A percentile compares a stretch with the other conserved stretches of the same genome.
Conservation (phyloP, 2,797 vertebrate genomes). For the Parambassis ranga region DNA sequence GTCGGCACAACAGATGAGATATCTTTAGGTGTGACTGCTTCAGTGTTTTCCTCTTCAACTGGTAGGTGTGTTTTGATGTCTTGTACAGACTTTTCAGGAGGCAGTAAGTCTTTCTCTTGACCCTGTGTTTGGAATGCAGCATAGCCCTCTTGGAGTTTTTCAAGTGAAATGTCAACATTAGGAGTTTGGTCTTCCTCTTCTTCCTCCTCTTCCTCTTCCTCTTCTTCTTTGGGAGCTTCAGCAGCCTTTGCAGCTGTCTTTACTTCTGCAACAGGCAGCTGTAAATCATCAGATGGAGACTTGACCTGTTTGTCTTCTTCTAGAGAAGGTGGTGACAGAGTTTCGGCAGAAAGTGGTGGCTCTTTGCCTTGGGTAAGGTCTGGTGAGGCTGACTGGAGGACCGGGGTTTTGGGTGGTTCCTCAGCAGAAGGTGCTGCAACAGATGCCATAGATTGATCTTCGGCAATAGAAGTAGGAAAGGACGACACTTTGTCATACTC, state of each 20-base stretch:
- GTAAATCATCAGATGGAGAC: conserved; percentile 88
- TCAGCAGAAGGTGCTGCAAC: conserved; percentile 87
- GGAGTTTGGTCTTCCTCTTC: conserved; percentile 85
- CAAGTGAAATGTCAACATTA: conserved; percentile 83
- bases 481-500: conserved; percentile 97
- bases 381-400: conserved; percentile 82
- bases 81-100: conserved; percentile 33
- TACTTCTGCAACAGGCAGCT: conserved; percentile 77
- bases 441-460: conserved; percentile 92
- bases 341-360: conserved; percentile 89
- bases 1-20: conserved; percentile 58
- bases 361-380: conserved; percentile 87
- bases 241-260: conserved; percentile 68
- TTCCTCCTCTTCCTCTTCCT: conserved; percentile 81
- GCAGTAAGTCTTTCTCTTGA: conserved; percentile 47
- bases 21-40: conserved; percentile 57
- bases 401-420: conserved; percentile 86
- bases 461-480: conserved; percentile 93
- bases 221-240: conserved; percentile 70
- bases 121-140: conserved; percentile 64
- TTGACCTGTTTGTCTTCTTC: conserved; percentile 94
- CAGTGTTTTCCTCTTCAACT: conserved; percentile 59
- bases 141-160: conserved; percentile 84
- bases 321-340: conserved; percentile 94
- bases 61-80: conserved; percentile 62